These are phyloP conservation scores for Narcine bancroftii DNA, from an alignment of 2,113 vertebrate genomes.

Conservation along the genomic window DNA sequence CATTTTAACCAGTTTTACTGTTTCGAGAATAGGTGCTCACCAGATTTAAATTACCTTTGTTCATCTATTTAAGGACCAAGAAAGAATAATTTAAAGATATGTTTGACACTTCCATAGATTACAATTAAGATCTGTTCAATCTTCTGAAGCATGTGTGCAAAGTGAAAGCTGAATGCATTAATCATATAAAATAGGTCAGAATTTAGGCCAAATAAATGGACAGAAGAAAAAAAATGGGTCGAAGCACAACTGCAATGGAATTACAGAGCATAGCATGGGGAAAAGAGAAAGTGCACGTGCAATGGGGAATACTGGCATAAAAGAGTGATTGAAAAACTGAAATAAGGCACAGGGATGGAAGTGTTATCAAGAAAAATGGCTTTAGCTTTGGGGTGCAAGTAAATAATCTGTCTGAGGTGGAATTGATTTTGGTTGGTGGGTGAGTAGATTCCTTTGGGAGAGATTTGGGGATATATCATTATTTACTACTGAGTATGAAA, in stretches of 20 bases:
- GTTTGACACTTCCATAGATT: neutral
- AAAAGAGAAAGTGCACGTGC: neutral
- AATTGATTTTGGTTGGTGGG: neutral
- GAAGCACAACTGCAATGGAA: neutral
- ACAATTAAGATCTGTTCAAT: neutral
- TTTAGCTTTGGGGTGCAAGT: neutral
- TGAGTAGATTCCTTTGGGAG: neutral
- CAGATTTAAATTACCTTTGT: slow-evolving; percentile 11
- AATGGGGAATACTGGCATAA: neutral
- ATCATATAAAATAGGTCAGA: neutral
- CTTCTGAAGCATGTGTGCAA: neutral
- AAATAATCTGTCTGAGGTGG: neutral
- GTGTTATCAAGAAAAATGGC: neutral
- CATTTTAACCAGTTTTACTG: slow-evolving; percentile 3
- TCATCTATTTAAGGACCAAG: neutral
- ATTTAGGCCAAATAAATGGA: neutral
- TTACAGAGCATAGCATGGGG: neutral
- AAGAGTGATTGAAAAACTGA: neutral
- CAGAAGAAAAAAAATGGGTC: neutral
- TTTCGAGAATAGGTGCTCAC: neutral
- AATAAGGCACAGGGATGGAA: neutral
- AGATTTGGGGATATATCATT: neutral
- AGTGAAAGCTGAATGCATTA: neutral
- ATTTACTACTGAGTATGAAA: neutral
- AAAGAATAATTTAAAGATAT: neutral